phyloP scores from a whole-genome alignment of 2,797 vertebrate species.

The Crenichthys baileyi region DNA sequence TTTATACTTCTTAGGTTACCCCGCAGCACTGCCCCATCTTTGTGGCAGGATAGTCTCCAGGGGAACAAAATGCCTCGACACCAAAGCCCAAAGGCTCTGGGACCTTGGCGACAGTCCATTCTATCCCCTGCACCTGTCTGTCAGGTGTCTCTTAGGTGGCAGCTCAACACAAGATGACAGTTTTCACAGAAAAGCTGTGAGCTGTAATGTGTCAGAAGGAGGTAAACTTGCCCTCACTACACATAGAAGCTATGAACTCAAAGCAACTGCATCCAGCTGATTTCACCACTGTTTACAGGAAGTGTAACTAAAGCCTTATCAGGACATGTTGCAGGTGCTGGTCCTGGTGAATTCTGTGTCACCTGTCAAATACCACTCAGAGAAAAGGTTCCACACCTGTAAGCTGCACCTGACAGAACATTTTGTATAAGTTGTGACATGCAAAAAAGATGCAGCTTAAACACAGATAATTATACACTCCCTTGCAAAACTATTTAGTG shows the following conservation, averaged over 20 bases:
- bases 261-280: slow-evolving; percentile 38
- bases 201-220: slow-evolving; percentile 20
- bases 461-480: neutral
- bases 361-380: slow-evolving; percentile 51
- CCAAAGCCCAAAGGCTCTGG: slow-evolving; percentile 35
- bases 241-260: slow-evolving; percentile 42
- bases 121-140: slow-evolving; percentile 46
- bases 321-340: neutral
- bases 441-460: neutral
- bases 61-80: slow-evolving; percentile 31
- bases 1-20: slow-evolving; percentile 47
- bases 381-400: neutral
- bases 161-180: slow-evolving; percentile 57
- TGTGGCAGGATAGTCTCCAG: slow-evolving; percentile 28
- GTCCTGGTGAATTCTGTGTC: slow-evolving; percentile 44
- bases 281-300: slow-evolving; percentile 43
- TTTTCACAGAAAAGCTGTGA: slow-evolving; percentile 30
- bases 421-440: neutral
- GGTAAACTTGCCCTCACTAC: slow-evolving; percentile 23
- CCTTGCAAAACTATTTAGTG: neutral
- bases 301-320: slow-evolving; percentile 59
- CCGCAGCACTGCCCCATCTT: slow-evolving; percentile 40
- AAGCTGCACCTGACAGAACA: neutral
- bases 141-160: slow-evolving; percentile 45
- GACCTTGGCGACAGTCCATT: slow-evolving; percentile 56